Base-by-base conservation (phyloP, 92 coral and sea anemone genomes). In the Siderastrea siderea region DNA sequence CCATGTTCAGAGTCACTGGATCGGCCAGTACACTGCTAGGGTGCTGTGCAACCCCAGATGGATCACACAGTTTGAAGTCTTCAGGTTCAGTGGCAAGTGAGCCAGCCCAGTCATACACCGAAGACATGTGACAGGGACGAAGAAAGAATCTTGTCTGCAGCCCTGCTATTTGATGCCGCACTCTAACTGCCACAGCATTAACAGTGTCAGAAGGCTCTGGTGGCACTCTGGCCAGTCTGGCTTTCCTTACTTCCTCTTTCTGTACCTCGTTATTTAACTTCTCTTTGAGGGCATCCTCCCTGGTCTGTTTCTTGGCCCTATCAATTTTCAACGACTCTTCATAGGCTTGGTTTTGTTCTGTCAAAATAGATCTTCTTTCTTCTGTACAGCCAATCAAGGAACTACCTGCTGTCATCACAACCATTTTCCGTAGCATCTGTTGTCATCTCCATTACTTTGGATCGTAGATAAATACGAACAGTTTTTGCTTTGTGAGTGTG, bases 21-120 rank as follows among this genome's bases (percentile, higher is more conserved):
- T 53, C 80, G 12, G 7, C 52, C 59, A 84, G 81, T 74, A 60
- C 68, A 45, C 63, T 74, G 75, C 59, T 74, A 61, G 89, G 89
- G 13, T 55, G 81, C 17, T 82, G 78, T 54, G 51, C 55, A 82
- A 43, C 72, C 68, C 87, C 88, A 4, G 61, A 52, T 16, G 81
- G 86, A 55, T 81, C 85, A 51, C 60, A 69, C 7, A 84, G 82
- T 72, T 65, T 84, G 63, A 88, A 83, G 80, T 83, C 59, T 62
- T 81, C 77, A 19, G 90, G 95, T 53, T 71, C 83, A 63, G 89
- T 68, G 64, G 81, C 76, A 53, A 88, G 70, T 50, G 77, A 84
- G 43, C 95, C 92, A 13, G 84, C 86, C 94, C 92, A 88, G 78
- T 92, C 92, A 84, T 88, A 92, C 12, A 92, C 89, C 38, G 88